These are phyloP conservation scores for Spilosoma lubricipeda DNA, from an alignment of 2,888 invertebrate species.

Conservation along the genomic window DNA sequence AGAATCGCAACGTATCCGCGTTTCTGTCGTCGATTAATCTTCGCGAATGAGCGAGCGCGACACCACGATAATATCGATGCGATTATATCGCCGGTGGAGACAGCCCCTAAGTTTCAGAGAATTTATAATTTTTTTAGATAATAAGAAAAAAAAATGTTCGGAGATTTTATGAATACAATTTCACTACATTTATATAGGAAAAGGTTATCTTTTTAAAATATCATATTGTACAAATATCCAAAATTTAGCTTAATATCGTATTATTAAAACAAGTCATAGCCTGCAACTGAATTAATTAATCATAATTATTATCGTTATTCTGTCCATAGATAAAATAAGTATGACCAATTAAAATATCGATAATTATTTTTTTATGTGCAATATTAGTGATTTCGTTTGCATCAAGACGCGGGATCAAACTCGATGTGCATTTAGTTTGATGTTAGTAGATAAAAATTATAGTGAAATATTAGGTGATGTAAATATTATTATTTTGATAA, in stretches of 20 bases:
- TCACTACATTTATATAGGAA: neutral
- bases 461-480: slow-evolving; percentile 60
- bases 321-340: slow-evolving; percentile 20
- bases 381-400: slow-evolving; percentile 49
- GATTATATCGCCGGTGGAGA: too few species aligned
- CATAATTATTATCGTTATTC: slow-evolving; percentile 11
- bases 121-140: too few species aligned
- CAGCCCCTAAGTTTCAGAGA: too few species aligned
- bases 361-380: slow-evolving; percentile 45
- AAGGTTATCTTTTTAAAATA: neutral
- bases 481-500: slow-evolving; percentile 69
- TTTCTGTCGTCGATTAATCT: too few species aligned
- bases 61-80: too few species aligned
- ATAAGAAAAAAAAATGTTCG: too few species aligned
- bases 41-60: too few species aligned
- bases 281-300: neutral
- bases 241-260: neutral
- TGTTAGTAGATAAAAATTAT: slow-evolving; percentile 53
- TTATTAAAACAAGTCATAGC: neutral
- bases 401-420: slow-evolving; percentile 61
- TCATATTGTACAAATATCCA: neutral
- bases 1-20: too few species aligned
- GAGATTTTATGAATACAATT: too few species aligned
- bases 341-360: slow-evolving; percentile 22
- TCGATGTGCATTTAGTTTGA: slow-evolving; percentile 75